Conservation (phyloP, 2,113 vertebrate species). For the Labrus mixtus region DNA sequence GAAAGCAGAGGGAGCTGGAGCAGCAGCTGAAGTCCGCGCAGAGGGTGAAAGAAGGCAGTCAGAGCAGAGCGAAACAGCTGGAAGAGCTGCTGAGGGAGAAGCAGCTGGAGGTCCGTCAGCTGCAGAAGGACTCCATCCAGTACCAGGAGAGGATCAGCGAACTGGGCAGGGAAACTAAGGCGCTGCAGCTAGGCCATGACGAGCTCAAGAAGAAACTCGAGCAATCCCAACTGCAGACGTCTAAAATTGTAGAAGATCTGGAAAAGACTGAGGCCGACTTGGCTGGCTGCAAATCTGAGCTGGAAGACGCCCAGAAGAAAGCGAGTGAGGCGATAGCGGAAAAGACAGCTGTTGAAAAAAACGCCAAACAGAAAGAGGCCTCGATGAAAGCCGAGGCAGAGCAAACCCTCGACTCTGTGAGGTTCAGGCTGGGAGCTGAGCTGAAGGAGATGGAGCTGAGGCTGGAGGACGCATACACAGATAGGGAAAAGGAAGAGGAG, state of each 20-base stretch:
- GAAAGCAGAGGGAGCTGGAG: constrained; percentile 87
- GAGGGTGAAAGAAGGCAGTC: constrained; percentile 84
- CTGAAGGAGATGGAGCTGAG: constrained; percentile 88
- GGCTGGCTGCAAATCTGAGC: constrained; percentile 78
- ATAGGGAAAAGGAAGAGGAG: constrained; percentile 84
- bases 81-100: constrained; percentile 96
- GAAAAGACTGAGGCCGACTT: constrained; percentile 85
- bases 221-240: constrained; percentile 71
- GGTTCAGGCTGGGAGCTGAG: constrained; percentile 87
- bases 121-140: constrained; percentile 93
- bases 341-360: constrained; percentile 79
- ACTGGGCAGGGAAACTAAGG: constrained; percentile 88
- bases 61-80: constrained; percentile 89
- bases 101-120: constrained; percentile 93
- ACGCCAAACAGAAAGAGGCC: constrained; percentile 78
- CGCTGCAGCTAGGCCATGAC: constrained; percentile 84
- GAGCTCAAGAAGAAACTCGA: constrained; percentile 87
- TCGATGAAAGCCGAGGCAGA: constrained; percentile 88
- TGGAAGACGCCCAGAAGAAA: constrained; percentile 88
- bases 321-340: constrained; percentile 85
- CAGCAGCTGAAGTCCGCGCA: constrained; percentile 89
- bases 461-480: constrained; percentile 83
- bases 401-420: constrained; percentile 88
- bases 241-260: constrained; percentile 80
- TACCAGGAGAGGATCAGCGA: constrained; percentile 94